phyloP scores from a whole-genome alignment of 2,797 vertebrate genomes.

The Melanotaenia boesemani region DNA sequence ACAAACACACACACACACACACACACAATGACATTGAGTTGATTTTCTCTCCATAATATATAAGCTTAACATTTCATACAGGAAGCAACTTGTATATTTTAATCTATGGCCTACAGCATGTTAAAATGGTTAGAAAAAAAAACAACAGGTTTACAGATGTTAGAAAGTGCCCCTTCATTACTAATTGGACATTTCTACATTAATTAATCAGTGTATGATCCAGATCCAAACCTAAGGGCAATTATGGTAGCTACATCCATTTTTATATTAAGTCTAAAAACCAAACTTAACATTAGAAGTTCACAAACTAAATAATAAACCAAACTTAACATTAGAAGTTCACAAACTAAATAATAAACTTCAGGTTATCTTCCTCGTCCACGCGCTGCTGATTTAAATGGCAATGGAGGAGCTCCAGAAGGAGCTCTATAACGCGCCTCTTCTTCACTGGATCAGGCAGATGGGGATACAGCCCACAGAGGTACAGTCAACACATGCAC shows the following conservation, averaged over 20 bases:
- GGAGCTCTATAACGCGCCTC: slow-evolving; percentile 49
- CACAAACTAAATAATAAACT: slow-evolving; percentile 30
- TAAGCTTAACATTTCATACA: no score
- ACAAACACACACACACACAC: no score
- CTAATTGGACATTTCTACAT: no score
- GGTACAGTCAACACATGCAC: slow-evolving; percentile 28
- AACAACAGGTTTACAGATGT: no score
- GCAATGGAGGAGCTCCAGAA: slow-evolving; percentile 26
- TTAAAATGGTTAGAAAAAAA: no score
- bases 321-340: slow-evolving; percentile 41
- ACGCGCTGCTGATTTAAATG: slow-evolving; percentile 32
- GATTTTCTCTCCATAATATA: no score
- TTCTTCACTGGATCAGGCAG: slow-evolving; percentile 47
- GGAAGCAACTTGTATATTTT: no score
- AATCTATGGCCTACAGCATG: no score
- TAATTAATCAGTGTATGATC: no score
- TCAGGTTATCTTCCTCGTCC: slow-evolving; percentile 39
- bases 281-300: slow-evolving; percentile 35
- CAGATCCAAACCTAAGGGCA: no score
- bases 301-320: slow-evolving; percentile 32
- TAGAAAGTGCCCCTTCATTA: no score
- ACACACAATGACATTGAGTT: no score
- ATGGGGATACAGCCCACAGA: slow-evolving; percentile 32
- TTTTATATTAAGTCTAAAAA: neutral
- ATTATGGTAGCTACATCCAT: neutral